Evolutionary conservation across 2,113 vertebrate genomes (phyloP).

Genomic region (Erpornis zantholeuca): DNA sequence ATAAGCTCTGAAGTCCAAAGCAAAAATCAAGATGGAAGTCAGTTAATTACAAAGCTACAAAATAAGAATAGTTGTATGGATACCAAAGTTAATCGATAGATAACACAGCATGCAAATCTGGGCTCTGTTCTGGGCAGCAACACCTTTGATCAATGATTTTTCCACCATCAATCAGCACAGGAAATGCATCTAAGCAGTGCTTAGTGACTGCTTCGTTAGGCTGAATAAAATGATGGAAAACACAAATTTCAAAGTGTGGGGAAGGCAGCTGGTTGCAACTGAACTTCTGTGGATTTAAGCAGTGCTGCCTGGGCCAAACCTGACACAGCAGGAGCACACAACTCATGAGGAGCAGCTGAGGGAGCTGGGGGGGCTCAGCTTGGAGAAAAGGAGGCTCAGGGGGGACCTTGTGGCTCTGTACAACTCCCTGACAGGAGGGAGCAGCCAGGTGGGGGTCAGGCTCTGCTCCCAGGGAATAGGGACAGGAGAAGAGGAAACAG

Average conservation of each 20-base stretch:
- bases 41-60: neutral
- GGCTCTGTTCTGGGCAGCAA: neutral
- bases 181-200: neutral
- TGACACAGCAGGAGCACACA: neutral
- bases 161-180: neutral
- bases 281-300: neutral
- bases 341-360: neutral
- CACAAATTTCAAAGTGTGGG: neutral
- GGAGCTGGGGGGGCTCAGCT: neutral
- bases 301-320: neutral
- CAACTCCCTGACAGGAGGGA: neutral
- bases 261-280: neutral
- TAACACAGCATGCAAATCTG: neutral
- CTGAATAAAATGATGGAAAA: neutral
- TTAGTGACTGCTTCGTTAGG: neutral
- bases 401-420: fast-evolving
- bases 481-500: neutral
- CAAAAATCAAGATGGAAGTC: neutral
- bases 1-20: neutral
- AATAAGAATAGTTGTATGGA: neutral
- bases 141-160: neutral
- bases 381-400: neutral
- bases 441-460: fast-evolving
- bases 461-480: neutral
- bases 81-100: neutral